These are phyloP conservation scores for Aplodontia rufa DNA, from an alignment of 2,113 vertebrate genomes.

Conservation along the genomic window DNA sequence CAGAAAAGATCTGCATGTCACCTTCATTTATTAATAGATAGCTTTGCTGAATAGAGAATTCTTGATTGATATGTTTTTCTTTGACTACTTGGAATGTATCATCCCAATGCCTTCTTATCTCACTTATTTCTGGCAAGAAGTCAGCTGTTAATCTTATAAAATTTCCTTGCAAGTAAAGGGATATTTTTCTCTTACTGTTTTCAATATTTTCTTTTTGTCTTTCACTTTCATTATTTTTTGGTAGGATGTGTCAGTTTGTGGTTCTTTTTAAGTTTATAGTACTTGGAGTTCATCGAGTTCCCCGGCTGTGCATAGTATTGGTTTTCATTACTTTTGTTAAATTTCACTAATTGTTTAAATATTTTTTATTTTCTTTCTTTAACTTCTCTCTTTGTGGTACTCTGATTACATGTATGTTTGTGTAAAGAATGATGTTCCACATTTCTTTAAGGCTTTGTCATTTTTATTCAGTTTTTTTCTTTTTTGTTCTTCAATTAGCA, in stretches of 20 bases:
- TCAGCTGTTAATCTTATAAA: not conserved
- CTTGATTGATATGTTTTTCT: not conserved
- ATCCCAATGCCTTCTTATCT: not conserved
- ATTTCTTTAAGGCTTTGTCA: not conserved
- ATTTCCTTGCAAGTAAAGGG: not conserved
- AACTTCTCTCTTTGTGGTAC: not conserved
- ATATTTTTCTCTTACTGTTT: not conserved
- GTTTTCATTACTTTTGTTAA: not conserved
- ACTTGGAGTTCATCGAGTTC: not conserved
- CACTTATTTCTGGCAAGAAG: not conserved
- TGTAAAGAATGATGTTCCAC: not conserved
- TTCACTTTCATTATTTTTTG: not conserved
- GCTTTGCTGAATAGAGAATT: not conserved
- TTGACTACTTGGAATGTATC: not conserved
- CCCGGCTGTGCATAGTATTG: not conserved
- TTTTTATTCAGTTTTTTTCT: not conserved
- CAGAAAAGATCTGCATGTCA: not conserved
- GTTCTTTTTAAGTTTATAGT: not conserved
- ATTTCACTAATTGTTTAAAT: not conserved
- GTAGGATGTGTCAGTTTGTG: not conserved
- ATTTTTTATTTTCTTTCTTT: not conserved
- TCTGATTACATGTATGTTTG: not conserved
- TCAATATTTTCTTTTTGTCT: not conserved
- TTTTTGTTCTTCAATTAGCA: not conserved
- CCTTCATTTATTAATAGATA: not conserved